Evolutionary conservation across 2,113 vertebrate species (phyloP).

Genomic region (Stomatorhinus ivindoensis): DNA sequence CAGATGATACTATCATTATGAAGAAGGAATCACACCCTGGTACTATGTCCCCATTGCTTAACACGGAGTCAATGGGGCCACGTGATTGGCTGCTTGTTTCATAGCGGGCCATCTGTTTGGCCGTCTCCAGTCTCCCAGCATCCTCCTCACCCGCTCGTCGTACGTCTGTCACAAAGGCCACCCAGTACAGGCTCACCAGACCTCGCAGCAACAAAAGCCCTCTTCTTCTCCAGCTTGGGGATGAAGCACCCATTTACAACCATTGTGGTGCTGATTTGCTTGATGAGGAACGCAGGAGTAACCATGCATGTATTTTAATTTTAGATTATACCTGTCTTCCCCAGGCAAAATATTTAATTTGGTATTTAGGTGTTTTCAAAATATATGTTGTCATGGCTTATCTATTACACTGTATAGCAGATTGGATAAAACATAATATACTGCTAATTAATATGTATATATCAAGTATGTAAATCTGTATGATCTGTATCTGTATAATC

Average conservation of each 20-base stretch:
- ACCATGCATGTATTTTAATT: not conserved
- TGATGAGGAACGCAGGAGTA: not conserved
- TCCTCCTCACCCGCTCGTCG: conserved; percentile 21
- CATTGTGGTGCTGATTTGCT: not conserved
- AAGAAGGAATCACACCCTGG: conserved; percentile 11
- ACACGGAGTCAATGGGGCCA: conserved; percentile 33
- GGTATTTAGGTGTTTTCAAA: not conserved
- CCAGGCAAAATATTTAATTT: not conserved
- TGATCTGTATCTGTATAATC: not conserved
- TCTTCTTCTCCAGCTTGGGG: not conserved
- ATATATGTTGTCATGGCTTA: not conserved
- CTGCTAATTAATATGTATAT: not conserved
- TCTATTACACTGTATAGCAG: not conserved
- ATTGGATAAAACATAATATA: not conserved
- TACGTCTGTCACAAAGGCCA: conserved; percentile 24
- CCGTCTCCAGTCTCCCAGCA: conserved; percentile 18
- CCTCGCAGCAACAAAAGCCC: conserved; percentile 22
- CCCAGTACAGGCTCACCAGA: conserved; percentile 14
- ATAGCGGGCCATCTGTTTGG: conserved; percentile 26
- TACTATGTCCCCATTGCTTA: not conserved
- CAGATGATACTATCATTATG: not conserved
- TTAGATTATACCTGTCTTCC: not conserved
- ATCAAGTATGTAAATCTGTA: not conserved
- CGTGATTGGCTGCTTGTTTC: conserved; percentile 20
- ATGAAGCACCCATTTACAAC: not conserved